Evolutionary conservation across 2,797 vertebrate species (phyloP).

Genomic region (Phrynocephalus forsythii): DNA sequence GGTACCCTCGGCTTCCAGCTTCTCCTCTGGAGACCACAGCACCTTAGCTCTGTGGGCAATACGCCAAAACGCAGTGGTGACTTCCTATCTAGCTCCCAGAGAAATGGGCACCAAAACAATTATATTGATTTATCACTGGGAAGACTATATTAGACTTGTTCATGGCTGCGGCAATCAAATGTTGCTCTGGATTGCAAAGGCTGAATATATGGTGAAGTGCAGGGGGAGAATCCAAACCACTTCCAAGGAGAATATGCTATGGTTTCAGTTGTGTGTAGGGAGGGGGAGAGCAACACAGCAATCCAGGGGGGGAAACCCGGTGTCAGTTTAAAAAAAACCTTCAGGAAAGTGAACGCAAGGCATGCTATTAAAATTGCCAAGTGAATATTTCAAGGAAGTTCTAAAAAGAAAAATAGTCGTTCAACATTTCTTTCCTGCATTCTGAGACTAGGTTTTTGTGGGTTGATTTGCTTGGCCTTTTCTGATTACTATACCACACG

Average conservation of each 20-base stretch:
- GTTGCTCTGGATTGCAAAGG: neutral
- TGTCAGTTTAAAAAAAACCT: conserved; percentile 51
- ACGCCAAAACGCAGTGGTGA: neutral
- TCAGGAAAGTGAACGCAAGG: conserved; percentile 19
- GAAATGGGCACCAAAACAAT: neutral
- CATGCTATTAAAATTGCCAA: conserved; percentile 32
- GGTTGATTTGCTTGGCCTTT: conserved; percentile 48
- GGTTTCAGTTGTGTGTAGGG: neutral
- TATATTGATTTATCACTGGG: neutral
- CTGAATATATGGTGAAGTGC: neutral
- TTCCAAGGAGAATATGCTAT: neutral
- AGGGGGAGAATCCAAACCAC: conserved; percentile 15
- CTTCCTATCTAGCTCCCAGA: conserved; percentile 23
- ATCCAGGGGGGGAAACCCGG: neutral
- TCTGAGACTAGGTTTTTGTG: conserved; percentile 18
- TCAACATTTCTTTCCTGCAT: conserved; percentile 55
- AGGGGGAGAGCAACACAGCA: neutral
- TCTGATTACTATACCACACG: conserved; percentile 65
- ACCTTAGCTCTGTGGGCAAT: neutral
- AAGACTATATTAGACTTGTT: neutral
- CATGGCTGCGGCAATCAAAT: conserved; percentile 10
- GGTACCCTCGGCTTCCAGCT: no score
- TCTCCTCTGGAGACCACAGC: no score
- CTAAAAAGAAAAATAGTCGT: conserved; percentile 47
- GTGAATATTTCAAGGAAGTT: conserved; percentile 50